A percentile compares a stretch with the other conserved stretches of the same genome.
These are phyloP conservation scores for Syncerus caffer DNA, from an alignment of 2,797 vertebrate genomes.

Conservation along the genomic window DNA sequence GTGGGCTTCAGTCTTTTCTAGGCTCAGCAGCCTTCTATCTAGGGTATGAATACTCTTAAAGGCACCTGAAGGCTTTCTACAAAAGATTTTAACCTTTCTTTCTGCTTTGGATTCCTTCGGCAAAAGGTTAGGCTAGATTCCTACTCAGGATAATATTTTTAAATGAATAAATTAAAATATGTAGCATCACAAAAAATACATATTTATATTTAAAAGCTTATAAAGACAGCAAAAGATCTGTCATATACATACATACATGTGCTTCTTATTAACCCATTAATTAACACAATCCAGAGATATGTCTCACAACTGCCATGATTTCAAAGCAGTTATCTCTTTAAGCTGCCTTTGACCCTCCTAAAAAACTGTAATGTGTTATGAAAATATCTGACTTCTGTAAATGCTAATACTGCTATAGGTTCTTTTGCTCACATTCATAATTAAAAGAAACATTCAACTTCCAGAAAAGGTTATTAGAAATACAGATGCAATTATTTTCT, in stretches of 20 bases:
- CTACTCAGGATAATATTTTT: not conserved
- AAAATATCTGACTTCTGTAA: not conserved
- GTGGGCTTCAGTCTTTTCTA: not conserved
- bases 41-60: too few species aligned
- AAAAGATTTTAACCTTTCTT: not conserved
- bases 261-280: not conserved
- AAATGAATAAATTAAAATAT: not conserved
- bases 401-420: not conserved
- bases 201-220: conserved; percentile 9
- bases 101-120: not conserved
- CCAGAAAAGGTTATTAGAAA: not conserved
- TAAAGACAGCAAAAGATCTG: not conserved
- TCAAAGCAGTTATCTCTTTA: not conserved
- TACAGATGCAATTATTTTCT: not conserved
- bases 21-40: not conserved
- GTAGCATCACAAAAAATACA: not conserved
- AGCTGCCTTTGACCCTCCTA: not conserved
- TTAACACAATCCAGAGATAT: not conserved
- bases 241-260: not conserved
- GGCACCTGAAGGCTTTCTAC: not conserved
- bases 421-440: not conserved
- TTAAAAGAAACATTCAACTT: not conserved
- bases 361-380: not conserved
- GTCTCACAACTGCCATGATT: not conserved
- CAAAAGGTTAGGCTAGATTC: not conserved